Percentiles rank a stretch among this genome's conserved stretches.
Evolutionary conservation across 2,888 invertebrate genomes (phyloP).

Genomic region (Pheosia tremula): DNA sequence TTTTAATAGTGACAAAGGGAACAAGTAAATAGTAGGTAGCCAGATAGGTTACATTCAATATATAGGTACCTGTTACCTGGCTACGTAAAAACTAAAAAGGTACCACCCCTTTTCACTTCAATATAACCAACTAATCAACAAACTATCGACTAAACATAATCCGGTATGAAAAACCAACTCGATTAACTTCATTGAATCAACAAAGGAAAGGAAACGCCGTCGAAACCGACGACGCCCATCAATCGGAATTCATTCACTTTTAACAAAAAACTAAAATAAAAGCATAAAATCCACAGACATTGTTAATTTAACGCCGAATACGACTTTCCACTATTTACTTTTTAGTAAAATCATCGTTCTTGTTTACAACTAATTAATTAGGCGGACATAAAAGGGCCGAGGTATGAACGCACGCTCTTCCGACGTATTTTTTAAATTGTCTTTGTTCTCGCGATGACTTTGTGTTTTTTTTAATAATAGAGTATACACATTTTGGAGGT

Average conservation of each 20-base stretch:
- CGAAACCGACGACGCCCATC: conserved; percentile 48
- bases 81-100: neutral
- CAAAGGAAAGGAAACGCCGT: conserved; percentile 60
- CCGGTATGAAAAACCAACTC: conserved; percentile 24
- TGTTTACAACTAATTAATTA: conserved; percentile 83
- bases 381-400: conserved; percentile 65
- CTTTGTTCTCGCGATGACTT: conserved; percentile 66
- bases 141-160: conserved; percentile 18
- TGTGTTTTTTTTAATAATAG: conserved; percentile 57
- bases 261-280: conserved; percentile 48
- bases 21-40: neutral
- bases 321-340: conserved; percentile 78
- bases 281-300: conserved; percentile 66
- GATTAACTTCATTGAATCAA: conserved; percentile 55
- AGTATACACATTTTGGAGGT: conserved; percentile 67
- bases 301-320: conserved; percentile 71
- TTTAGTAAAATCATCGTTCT: conserved; percentile 79
- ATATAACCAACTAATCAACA: conserved; percentile 2
- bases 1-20: neutral
- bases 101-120: neutral
- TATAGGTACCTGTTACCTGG: neutral
- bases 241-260: conserved; percentile 49
- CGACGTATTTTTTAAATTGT: conserved; percentile 67
- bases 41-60: neutral
- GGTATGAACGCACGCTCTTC: conserved; percentile 45